Base-by-base conservation (phyloP, 1,140 invertebrate genomes). In the Apis cerana region DNA sequence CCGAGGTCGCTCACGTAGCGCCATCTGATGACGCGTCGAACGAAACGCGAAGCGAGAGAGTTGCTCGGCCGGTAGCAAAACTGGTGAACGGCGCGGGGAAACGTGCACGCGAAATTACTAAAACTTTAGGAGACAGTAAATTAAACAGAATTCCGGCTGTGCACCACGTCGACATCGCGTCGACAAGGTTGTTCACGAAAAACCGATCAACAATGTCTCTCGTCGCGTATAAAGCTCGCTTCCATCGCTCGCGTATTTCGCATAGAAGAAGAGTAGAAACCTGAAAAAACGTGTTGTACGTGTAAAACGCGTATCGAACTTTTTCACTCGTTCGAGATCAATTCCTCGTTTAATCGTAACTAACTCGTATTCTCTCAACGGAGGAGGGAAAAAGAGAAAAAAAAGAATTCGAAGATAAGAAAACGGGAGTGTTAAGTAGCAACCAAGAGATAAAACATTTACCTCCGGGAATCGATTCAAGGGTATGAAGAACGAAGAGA, bases 71-170 rank as follows among this genome's bases (percentile, higher is more conserved):
- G 79, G 17, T 81, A 82, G 21, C 2, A 59, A 64, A 62, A 69
- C 54, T 80, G 8, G 62, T 27, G 54, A 58, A 75, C 62, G 74
- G 52, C 79, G 72, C 50, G 61, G 33, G 4, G 27, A 11, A 27
- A 82, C 80, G 61, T 58, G 72, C 48, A 82, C 64, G 80, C 48
- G 64, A 82, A 75, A 82, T 82, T 82, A 76, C 72, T 82, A 82
- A 82, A 82, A 82, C 80, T 82, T 82, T 52, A 76, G 72, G 80
- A 76, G 74, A 75, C 72, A 69, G 80, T 82, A 82, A 82, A 82
- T 82, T 69, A 67, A 82, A 76, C 80, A 74, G 67, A 82, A 76
- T 82, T 82, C 80, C 43, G 72, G 54, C 72, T 50, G 64, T 33
- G 69, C 54, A 43, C 33, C 33, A 43, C 54, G 80, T 76, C 74